Evolutionary conservation across 2,797 vertebrate genomes (phyloP).

Genomic region (Carapus acus): DNA sequence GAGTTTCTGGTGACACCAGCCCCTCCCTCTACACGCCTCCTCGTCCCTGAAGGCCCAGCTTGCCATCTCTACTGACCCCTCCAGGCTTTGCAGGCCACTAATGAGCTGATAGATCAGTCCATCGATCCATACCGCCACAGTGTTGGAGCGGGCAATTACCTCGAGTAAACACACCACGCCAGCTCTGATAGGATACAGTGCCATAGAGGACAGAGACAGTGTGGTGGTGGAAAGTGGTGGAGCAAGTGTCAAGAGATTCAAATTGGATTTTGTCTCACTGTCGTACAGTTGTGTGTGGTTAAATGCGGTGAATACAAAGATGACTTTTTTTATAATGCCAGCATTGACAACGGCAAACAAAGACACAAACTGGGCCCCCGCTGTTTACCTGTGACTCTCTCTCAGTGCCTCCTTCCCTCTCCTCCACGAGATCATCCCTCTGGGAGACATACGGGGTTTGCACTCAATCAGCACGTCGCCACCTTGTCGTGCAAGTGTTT

Average conservation of each 20-base stretch:
- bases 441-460: constrained; percentile 90
- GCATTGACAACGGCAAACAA: no score
- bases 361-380: constrained; percentile 12
- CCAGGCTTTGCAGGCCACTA: constrained; percentile 55
- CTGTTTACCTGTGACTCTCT: constrained; percentile 87
- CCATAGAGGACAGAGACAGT: constrained; percentile 34
- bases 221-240: constrained; percentile 34
- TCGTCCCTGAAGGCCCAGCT: no score
- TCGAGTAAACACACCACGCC: constrained; percentile 63
- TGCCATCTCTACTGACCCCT: constrained; percentile 56
- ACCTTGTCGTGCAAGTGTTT: constrained; percentile 87
- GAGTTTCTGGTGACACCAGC: constrained; percentile 20
- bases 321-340: no score
- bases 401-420: constrained; percentile 85
- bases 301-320: constrained; percentile 57
- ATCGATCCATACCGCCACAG: constrained; percentile 60
- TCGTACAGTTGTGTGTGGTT: constrained; percentile 46
- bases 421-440: constrained; percentile 89
- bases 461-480: constrained; percentile 91
- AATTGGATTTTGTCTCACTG: constrained; percentile 48
- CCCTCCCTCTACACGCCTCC: no score
- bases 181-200: constrained; percentile 37
- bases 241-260: constrained; percentile 50
- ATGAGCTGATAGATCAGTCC: constrained; percentile 69
- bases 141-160: constrained; percentile 66